Base-by-base conservation (phyloP, 2,888 invertebrate species). In the Aphidius colemani region DNA sequence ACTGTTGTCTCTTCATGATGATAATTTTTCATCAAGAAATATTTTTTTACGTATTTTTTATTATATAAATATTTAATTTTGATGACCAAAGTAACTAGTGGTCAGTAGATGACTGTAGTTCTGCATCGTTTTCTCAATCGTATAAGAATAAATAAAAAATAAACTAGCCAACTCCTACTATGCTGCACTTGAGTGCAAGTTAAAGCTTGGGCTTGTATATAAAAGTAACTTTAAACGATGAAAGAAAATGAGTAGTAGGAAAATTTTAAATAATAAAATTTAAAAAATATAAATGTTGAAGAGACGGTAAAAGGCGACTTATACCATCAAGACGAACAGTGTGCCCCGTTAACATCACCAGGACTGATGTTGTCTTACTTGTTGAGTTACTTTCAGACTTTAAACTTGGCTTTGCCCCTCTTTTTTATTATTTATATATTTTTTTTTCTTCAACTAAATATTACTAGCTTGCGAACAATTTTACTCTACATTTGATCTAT, bases 51-150 rank as follows among this genome's bases (percentile, higher is more conserved):
- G 2, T 13, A 13, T 13, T 18, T 18, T n/a, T n/a, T 18, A 18
- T 18, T 18, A 18, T 18, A 3, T 18, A 18, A 30, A 30, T 18
- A 18, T 30, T 30, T 30, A 30, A 30, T 30, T 30, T 30, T 30
- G 30, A 30, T 67, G 70, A 71, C 72, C 70, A 71, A 60, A 61
- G 67, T 61, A 72, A 69, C 62, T 71, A 73, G 70, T 69, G 74
- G 74, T 71, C 74, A 71, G 74, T 72, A 72, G 72, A 71, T 75
- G 75, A 78, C 78, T 78, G 77, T 68, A 68, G 70, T 66, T 66
- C 64, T 68, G 66, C 71, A 69, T 74, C 60, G 64, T 56, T 65
- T 61, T 59, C 46, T 63, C 53, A 43, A 59, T 53, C 53, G 44
- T 48, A 46, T 57, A 30, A 57, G 61, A 45, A 44, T 30, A 30